phyloP scores from a whole-genome alignment of 2,113 vertebrate genomes.

The Polypterus senegalus region DNA sequence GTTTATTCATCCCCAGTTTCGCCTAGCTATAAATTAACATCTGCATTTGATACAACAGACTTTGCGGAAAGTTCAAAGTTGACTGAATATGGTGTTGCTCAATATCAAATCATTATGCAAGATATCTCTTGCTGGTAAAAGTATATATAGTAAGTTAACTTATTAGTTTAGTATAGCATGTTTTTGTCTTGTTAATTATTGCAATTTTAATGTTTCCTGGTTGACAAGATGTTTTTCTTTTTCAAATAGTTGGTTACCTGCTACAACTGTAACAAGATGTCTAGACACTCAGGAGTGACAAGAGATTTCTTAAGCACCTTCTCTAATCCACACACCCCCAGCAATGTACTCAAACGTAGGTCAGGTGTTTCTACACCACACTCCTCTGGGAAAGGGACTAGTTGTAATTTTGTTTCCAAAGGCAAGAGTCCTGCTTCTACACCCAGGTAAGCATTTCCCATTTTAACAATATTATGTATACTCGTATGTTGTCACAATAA shows the following conservation, averaged over 20 bases:
- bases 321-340: conserved; percentile 32
- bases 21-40: no score
- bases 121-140: no score
- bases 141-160: no score
- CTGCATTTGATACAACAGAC: no score
- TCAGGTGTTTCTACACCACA: conserved; percentile 27
- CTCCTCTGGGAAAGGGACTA: conserved; percentile 29
- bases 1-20: no score
- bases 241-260: conserved; percentile 69
- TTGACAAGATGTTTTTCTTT: no score
- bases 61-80: no score
- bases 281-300: conserved; percentile 55
- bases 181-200: no score
- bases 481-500: background rate
- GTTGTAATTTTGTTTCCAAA: conserved; percentile 30
- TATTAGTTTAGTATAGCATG: no score
- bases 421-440: conserved; percentile 31
- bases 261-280: conserved; percentile 66
- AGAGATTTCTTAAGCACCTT: conserved; percentile 46
- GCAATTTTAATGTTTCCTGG: no score
- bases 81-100: no score
- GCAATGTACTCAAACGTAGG: conserved; percentile 32
- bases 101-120: no score
- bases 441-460: conserved; percentile 40
- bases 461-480: conserved; percentile 8